A percentile compares a stretch with the other conserved stretches of the same genome.
Conservation (phyloP, 2,797 vertebrate species). For the Leucoraja ocellata region DNA sequence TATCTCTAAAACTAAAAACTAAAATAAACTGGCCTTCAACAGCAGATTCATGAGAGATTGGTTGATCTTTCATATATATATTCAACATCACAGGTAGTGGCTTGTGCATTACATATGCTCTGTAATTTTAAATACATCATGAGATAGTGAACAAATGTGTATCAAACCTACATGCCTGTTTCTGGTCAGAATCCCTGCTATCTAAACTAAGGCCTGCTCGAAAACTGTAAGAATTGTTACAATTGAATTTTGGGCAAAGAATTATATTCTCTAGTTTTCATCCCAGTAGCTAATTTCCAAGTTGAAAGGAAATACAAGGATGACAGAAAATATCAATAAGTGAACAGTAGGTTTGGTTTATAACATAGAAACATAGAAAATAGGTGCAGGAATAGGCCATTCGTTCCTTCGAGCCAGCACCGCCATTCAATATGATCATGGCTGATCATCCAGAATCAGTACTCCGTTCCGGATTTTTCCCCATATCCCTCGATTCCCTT, state of each 20-base stretch:
- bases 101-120: background rate
- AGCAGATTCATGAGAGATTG: background rate
- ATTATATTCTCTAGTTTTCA: background rate
- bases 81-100: background rate
- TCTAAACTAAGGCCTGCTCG: background rate
- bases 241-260: background rate
- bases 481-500: too few relatives aligned
- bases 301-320: background rate
- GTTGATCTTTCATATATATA: background rate
- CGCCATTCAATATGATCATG: too few relatives aligned
- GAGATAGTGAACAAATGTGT: background rate
- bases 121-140: background rate
- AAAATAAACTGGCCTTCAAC: background rate
- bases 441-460: too few relatives aligned
- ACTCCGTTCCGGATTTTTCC: too few relatives aligned
- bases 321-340: background rate
- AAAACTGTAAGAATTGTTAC: background rate
- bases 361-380: too few relatives aligned
- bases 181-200: background rate
- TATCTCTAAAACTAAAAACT: too few relatives aligned
- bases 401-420: too few relatives aligned
- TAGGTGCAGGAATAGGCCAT: too few relatives aligned
- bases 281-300: background rate
- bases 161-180: background rate
- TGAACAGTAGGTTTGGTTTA: background rate